These are phyloP conservation scores for Apis florea DNA, from an alignment of 1,140 invertebrate genomes.

Conservation along the genomic window DNA sequence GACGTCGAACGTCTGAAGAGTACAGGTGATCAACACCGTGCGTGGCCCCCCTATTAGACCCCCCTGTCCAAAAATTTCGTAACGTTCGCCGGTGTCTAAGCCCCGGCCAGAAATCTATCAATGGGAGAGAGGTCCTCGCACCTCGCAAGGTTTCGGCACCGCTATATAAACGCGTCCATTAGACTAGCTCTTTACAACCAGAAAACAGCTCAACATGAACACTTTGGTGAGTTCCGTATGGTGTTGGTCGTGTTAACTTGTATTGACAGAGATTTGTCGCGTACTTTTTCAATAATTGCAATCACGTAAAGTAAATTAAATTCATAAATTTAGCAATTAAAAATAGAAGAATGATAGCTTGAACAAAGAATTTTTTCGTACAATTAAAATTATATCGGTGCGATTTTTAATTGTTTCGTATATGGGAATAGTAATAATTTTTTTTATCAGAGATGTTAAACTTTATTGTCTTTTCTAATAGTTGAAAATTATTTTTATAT, in stretches of 20 bases:
- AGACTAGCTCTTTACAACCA: constrained; percentile 50
- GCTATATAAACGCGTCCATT: constrained; percentile 62
- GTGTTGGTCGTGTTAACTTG: neutral
- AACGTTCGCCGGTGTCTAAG: constrained; percentile 45
- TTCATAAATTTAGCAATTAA: too few species aligned
- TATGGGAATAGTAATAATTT: too few species aligned
- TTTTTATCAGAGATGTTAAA: too few species aligned
- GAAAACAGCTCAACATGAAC: constrained; percentile 60
- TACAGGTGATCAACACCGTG: neutral
- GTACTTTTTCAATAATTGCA: neutral
- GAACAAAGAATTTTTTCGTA: too few species aligned
- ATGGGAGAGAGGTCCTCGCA: constrained; percentile 57
- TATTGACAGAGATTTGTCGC: neutral
- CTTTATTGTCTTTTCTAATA: too few species aligned
- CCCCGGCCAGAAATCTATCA: constrained; percentile 50
- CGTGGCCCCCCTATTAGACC: constrained; percentile 34
- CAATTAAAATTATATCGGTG: too few species aligned
- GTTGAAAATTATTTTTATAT: too few species aligned
- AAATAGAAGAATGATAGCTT: too few species aligned
- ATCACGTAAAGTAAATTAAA: too few species aligned
- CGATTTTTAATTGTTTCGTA: too few species aligned
- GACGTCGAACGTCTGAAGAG: constrained; percentile 22
- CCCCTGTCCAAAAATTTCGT: constrained; percentile 46
- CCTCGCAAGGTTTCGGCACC: constrained; percentile 51
- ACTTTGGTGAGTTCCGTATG: constrained; percentile 51